Conservation (phyloP, 2,113 vertebrate genomes). For the Calonectris borealis region DNA sequence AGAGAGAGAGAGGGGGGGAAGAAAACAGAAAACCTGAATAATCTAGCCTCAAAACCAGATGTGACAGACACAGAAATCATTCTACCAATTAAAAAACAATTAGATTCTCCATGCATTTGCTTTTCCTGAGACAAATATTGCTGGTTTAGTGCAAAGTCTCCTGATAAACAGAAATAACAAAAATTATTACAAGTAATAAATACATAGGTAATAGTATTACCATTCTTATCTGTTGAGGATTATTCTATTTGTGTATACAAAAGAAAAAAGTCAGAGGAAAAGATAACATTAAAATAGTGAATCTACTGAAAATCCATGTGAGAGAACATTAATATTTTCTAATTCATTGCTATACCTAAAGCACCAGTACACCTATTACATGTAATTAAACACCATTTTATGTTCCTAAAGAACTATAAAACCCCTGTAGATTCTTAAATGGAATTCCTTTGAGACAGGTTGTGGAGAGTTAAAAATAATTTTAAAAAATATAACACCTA, state of each 20-base stretch:
- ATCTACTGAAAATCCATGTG: not conserved
- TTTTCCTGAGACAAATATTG: not conserved
- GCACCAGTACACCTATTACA: not conserved
- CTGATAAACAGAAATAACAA: not conserved
- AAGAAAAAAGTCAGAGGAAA: not conserved
- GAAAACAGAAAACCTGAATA: not conserved
- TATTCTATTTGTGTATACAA: not conserved
- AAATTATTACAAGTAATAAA: not conserved
- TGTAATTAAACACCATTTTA: not conserved
- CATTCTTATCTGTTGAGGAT: not conserved
- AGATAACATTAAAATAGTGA: not conserved
- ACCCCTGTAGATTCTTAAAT: not conserved
- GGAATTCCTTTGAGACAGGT: not conserved
- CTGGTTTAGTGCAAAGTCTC: not conserved
- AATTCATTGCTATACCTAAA: not conserved
- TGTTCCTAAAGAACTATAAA: not conserved
- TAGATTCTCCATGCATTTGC: not conserved
- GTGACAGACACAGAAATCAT: not conserved
- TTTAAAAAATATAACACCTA: not conserved
- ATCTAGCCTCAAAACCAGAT: not conserved
- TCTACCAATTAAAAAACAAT: not conserved
- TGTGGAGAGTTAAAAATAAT: not conserved
- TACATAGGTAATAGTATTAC: not conserved
- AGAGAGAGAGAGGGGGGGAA: not conserved
- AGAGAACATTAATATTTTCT: not conserved